A percentile compares a stretch with the other conserved stretches of the same genome.
Conservation (phyloP, 2,113 vertebrate species). For the Tichodroma muraria region DNA sequence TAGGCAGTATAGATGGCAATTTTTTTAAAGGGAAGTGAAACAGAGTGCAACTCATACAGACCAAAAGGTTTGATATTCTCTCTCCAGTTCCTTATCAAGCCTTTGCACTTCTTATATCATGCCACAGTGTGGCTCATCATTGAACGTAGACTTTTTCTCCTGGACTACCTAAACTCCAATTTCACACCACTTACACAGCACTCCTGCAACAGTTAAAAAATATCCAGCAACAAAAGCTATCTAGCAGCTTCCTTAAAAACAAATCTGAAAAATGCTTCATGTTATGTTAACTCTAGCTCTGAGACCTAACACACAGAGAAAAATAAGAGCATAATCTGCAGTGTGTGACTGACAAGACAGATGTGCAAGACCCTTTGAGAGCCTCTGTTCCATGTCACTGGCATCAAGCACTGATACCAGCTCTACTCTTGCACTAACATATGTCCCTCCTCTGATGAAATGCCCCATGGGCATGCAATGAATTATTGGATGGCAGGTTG, state of each 20-base stretch:
- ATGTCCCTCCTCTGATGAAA: neutral
- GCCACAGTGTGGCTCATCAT: neutral
- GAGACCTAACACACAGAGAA: neutral
- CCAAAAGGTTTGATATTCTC: neutral
- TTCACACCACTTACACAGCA: neutral
- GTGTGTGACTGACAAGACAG: neutral
- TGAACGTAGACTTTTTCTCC: neutral
- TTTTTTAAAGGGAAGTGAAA: neutral
- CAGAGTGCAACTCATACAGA: neutral
- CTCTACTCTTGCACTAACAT: neutral
- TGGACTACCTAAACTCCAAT: neutral
- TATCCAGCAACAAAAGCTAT: neutral
- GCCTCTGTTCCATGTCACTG: neutral
- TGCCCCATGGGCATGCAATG: neutral
- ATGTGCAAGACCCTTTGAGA: neutral
- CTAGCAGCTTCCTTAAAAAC: neutral
- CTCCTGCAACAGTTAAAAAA: neutral
- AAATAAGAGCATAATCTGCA: neutral
- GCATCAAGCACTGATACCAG: neutral
- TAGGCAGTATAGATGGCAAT: neutral
- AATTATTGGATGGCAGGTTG: constrained; percentile 14
- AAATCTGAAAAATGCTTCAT: neutral
- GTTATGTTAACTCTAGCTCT: neutral
- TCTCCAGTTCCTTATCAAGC: neutral
- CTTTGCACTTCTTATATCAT: neutral